phyloP scores from a whole-genome alignment of 2,113 vertebrate species.

The Dipodomys ordii region DNA sequence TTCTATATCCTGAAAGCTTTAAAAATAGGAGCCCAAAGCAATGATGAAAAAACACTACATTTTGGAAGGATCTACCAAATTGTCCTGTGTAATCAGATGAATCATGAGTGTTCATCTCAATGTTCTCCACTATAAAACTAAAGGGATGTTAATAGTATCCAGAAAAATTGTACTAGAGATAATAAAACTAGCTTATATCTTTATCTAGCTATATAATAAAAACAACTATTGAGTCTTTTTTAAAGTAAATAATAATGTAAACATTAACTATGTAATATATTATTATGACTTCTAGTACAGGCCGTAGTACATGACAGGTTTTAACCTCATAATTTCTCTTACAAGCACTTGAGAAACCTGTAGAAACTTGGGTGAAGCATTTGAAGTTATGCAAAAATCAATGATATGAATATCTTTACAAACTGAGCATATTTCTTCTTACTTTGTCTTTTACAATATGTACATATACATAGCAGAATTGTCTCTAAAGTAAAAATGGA shows the following conservation, averaged over 20 bases:
- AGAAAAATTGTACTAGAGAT: not conserved
- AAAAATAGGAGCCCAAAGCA: constrained; percentile 39
- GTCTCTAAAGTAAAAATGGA: not conserved
- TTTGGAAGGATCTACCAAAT: not conserved
- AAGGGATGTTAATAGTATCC: not conserved
- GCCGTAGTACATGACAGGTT: not conserved
- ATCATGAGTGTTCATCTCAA: not conserved
- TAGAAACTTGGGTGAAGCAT: not conserved
- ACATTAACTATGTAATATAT: not conserved
- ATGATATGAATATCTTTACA: constrained; percentile 8
- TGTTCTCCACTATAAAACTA: constrained; percentile 33
- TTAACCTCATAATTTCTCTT: not conserved
- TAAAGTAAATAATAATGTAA: not conserved
- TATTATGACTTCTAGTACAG: not conserved
- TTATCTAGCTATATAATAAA: not conserved
- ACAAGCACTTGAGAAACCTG: not conserved
- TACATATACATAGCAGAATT: not conserved
- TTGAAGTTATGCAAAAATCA: not conserved
- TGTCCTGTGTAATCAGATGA: too few relatives aligned
- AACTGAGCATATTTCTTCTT: not conserved
- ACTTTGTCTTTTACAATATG: not conserved
- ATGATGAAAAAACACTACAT: not conserved
- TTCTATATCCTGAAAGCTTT: constrained; percentile 35
- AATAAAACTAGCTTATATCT: not conserved
- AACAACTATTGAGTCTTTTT: not conserved